Base-by-base conservation (phyloP, 2,888 invertebrate species). In the Euzetes globulus region DNA sequence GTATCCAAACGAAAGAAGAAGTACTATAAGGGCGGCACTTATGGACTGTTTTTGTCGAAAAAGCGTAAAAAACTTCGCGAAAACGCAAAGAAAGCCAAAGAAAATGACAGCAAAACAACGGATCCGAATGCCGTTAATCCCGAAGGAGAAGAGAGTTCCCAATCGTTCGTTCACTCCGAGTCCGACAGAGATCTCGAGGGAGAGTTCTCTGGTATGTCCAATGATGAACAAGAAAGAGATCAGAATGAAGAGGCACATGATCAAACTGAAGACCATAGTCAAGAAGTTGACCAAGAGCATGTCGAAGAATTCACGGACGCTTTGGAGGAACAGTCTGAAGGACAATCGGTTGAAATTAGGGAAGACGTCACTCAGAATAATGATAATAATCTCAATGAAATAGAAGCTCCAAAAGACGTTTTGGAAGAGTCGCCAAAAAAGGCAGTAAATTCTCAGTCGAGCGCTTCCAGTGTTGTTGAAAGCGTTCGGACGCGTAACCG, bases 41-140 rank as follows among this genome's bases (percentile, higher is more conserved):
- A 71, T 52, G 52, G 52, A 1, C 47, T 71, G 17, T 71, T 15
- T 71, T 22, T 71, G 52, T 71, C 71, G 13, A 71, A 71, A n/a
- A 71, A 71, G 27, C 33, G 71, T 3, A 27, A 47, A 41, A 71
- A 71, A 45, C 17, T 45, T 3, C 17, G 19, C 5, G 47, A 47
- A 19, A 45, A 68, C n/a, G 27, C 68, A 5, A 19, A 45, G n/a
- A 37, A 22, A 19, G 33, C 70, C 9, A 47, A 41, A 50, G 27
- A 71, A 71, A 29, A 47, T 22, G 29, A 71, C 9, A 17, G 7
- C 1, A 33, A 33, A 33, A 25, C 6, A n/a, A n/a, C 1, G n/a
- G 17, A 25, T 1, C n/a, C 3, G 25, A 27, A 27, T 13, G 13
- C 11, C 13, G 17, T 22, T 7, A 27, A 58, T 13, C 7, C 55